Evolutionary conservation across 2,888 invertebrate species (phyloP).

Genomic region (Tiliacea citrago): DNA sequence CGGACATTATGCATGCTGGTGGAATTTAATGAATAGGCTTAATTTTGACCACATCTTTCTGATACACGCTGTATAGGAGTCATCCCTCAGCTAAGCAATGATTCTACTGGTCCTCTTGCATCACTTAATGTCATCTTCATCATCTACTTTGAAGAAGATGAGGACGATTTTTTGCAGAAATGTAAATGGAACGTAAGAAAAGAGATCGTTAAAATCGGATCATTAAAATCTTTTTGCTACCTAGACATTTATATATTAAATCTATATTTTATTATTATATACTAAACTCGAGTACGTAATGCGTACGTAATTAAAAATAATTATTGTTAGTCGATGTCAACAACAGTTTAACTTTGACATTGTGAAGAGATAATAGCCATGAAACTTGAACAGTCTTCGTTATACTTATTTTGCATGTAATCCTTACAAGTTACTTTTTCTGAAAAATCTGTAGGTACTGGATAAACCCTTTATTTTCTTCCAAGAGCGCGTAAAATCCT

Average conservation of each 20-base stretch:
- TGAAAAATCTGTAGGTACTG: too few relatives aligned
- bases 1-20: conserved; percentile 21
- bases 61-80: too few relatives aligned
- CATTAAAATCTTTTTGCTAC: not conserved
- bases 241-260: not conserved
- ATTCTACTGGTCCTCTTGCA: too few relatives aligned
- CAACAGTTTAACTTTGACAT: conserved; percentile 15
- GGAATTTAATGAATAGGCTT: conserved; percentile 23
- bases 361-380: conserved; percentile 20
- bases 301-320: not conserved
- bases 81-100: too few relatives aligned
- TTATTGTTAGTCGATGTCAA: conserved; percentile 4
- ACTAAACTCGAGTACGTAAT: not conserved
- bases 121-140: too few relatives aligned
- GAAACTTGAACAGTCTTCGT: too few relatives aligned
- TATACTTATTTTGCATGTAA: not conserved
- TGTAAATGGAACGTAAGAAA: not conserved
- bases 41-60: not conserved
- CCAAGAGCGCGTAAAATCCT: not conserved
- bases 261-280: too few relatives aligned
- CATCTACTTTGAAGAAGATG: too few relatives aligned
- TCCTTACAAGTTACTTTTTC: too few relatives aligned
- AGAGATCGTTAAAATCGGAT: not conserved
- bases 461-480: not conserved
- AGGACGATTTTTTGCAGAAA: too few relatives aligned